These are phyloP conservation scores for Grapholita molesta DNA, from an alignment of 1,140 invertebrate species.

Conservation along the genomic window DNA sequence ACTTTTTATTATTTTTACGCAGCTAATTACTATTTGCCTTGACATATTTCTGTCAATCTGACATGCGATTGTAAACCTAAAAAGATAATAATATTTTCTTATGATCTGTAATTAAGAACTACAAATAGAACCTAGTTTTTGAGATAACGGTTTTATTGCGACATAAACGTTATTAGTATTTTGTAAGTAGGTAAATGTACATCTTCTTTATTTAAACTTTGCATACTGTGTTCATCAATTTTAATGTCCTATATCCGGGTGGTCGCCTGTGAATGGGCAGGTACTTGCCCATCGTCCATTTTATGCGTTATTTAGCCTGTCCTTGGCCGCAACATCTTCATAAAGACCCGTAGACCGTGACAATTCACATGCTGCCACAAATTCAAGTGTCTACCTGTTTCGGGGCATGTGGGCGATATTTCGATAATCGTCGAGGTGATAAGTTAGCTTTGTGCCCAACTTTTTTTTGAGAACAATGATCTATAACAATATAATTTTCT, in stretches of 20 bases:
- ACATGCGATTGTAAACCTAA: neutral
- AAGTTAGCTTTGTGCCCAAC: neutral
- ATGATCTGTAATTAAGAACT: neutral
- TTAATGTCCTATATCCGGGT: slow-evolving; percentile 1
- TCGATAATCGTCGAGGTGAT: neutral
- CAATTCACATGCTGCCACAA: slow-evolving; percentile 34
- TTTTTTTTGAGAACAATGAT: neutral
- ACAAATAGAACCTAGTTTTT: slow-evolving; percentile 8
- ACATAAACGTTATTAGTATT: neutral
- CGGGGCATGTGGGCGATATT: neutral
- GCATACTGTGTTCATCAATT: neutral
- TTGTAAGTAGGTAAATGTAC: neutral
- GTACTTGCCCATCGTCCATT: slow-evolving; percentile 21
- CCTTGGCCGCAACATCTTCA: slow-evolving; percentile 41
- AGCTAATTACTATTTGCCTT: neutral
- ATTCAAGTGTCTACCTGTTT: slow-evolving; percentile 21
- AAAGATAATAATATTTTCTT: neutral
- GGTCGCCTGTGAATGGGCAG: neutral
- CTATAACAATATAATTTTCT: slow-evolving; percentile 12
- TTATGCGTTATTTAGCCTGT: slow-evolving; percentile 31
- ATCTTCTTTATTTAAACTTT: neutral
- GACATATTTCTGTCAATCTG: neutral
- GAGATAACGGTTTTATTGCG: neutral
- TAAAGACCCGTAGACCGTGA: slow-evolving; percentile 38
- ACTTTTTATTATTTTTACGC: neutral